These are phyloP conservation scores for Anomalospiza imberbis DNA, from an alignment of 2,797 vertebrate species.

Conservation along the genomic window DNA sequence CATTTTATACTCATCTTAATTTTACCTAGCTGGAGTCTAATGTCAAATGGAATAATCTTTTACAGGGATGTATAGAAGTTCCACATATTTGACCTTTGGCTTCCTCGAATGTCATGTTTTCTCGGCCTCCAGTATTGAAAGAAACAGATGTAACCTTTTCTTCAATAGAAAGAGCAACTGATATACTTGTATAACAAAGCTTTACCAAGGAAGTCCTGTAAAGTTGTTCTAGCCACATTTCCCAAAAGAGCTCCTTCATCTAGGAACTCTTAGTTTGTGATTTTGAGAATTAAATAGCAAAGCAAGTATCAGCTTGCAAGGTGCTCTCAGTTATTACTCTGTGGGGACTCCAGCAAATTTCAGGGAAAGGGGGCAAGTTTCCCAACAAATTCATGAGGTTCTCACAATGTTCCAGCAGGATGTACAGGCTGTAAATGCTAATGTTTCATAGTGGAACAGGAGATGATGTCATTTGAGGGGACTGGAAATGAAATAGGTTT, in stretches of 20 bases:
- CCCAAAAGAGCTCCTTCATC: not conserved
- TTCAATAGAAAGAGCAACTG: not conserved
- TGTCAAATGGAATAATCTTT: not conserved
- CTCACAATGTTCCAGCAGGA: not conserved
- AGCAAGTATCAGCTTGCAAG: not conserved
- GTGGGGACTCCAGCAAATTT: not conserved
- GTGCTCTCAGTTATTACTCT: not conserved
- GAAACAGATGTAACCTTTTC: not conserved
- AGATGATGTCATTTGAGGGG: not conserved
- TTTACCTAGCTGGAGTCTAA: not conserved
- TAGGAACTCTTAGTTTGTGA: not conserved
- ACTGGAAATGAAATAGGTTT: not conserved
- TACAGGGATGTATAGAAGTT: not conserved
- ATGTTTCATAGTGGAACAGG: not conserved
- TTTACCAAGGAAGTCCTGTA: not conserved
- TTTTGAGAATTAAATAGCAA: not conserved
- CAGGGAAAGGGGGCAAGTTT: not conserved
- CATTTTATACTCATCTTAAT: not conserved
- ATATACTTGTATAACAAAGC: not conserved
- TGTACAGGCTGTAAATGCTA: not conserved
- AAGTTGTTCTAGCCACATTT: not conserved
- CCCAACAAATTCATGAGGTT: not conserved
- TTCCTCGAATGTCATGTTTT: not conserved
- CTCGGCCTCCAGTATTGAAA: not conserved
- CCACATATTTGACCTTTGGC: not conserved